Base-by-base conservation (phyloP, 2,113 vertebrate species). In the Passer domesticus region DNA sequence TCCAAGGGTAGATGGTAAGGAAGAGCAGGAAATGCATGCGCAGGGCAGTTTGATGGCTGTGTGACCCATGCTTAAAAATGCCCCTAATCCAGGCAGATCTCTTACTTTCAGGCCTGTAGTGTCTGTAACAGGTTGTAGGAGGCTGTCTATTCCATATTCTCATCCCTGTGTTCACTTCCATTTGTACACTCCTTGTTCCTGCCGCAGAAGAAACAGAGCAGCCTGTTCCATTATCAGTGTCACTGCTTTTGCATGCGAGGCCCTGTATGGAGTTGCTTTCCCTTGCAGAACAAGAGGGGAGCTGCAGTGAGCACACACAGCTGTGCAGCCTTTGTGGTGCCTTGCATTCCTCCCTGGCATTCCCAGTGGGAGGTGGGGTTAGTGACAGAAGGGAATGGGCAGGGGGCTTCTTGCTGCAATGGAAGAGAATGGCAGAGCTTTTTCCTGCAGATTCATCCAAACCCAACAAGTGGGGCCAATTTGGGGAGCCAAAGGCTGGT, bases 241-340 rank as follows among this genome's bases (percentile, higher is more conserved):
- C 35, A 15, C 63, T 55, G 67, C 63, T 66, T 89, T 63, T 94
- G 59, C 84, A 9, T 55, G 74, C 31, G 52, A 69, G 82, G 33
- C 75, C 25, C 1, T 8, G 28, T 20, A 49, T 68, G 7, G 13
- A 81, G 59, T n/a, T 74, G 67, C 75, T 92, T 83, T 88, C 47
- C 33, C 43, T 31, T 44, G 18, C 59, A 77, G 74, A 67, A 20
- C 13, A 11, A 47, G 63, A 74, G 75, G 58, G 55, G 63, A 95
- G 63, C 78, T 83, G 84, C 70, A 76, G 87, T 53, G 83, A 72
- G 70, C 84, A 70, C 59, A 76, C 73, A 49, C 78, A 95, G 90
- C 93, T 96, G 92, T 67, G 93, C 18, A 74, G 85, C 82, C 82
- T 94, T 88, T 92, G 90, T 77, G 20, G 90, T 11, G 67, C 63